Conservation (phyloP, 2,113 vertebrate genomes). For the Cromileptes altivelis region DNA sequence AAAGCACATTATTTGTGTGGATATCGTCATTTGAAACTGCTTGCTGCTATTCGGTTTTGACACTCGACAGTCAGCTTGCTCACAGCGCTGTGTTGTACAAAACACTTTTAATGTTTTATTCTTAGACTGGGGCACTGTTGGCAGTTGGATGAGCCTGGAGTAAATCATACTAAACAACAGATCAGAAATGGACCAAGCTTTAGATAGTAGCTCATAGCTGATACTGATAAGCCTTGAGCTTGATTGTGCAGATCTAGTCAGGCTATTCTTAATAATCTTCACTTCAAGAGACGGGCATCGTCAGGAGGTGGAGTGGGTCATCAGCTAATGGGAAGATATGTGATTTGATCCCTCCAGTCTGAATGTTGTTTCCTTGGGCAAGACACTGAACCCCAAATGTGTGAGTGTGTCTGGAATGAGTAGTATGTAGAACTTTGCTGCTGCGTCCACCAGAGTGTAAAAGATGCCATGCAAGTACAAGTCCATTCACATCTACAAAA, state of each 20-base stretch:
- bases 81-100: neutral
- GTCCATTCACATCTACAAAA: neutral
- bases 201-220: neutral
- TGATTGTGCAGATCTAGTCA: neutral
- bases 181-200: slow-evolving; percentile 2
- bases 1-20: neutral
- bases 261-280: slow-evolving; percentile 3
- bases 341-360: too few species aligned
- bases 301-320: too few species aligned
- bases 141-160: neutral
- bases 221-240: neutral
- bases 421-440: too few species aligned
- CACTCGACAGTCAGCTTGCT: neutral
- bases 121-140: neutral
- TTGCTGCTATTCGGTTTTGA: neutral
- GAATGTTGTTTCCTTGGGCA: too few species aligned
- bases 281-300: too few species aligned
- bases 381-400: too few species aligned
- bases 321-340: too few species aligned
- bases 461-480: too few species aligned
- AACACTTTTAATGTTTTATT: neutral
- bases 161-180: neutral
- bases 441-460: too few species aligned
- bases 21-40: neutral
- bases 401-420: too few species aligned